Conservation (phyloP, 2,888 invertebrate genomes). For the Lepetodrilus schrolli region DNA sequence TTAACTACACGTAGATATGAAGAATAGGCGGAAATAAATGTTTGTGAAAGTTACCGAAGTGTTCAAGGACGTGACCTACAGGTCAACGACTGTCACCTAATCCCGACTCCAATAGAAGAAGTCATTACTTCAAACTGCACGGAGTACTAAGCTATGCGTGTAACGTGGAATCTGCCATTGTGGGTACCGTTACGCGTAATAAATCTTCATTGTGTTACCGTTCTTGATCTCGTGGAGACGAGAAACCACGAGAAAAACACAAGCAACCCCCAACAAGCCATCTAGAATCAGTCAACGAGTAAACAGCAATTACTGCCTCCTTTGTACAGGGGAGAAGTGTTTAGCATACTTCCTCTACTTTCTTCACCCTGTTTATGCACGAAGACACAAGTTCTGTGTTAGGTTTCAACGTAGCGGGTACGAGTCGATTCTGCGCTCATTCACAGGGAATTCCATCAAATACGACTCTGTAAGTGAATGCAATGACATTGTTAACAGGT, state of each 20-base stretch:
- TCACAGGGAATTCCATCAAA: too few species aligned
- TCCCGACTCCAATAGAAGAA: background rate
- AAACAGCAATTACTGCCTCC: constrained; percentile 1
- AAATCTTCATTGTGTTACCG: constrained; percentile 10
- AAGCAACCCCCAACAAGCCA: background rate
- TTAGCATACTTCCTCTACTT: background rate
- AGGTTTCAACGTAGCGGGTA: background rate
- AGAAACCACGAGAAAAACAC: constrained; percentile 8
- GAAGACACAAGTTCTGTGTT: background rate
- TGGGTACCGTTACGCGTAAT: background rate
- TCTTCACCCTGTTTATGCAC: background rate
- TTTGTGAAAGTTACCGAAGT: too few species aligned
- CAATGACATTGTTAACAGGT: too few species aligned
- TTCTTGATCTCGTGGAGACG: background rate
- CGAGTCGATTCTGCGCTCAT: too few species aligned
- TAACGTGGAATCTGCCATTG: background rate
- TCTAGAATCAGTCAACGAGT: background rate
- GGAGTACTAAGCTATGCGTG: background rate
- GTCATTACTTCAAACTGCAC: constrained; percentile 2
- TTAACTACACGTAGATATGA: too few species aligned
- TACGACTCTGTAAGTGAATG: too few species aligned
- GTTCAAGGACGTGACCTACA: too few species aligned
- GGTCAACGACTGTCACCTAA: too few species aligned
- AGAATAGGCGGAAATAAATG: too few species aligned
- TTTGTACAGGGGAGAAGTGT: background rate